Evolutionary conservation across 2,888 invertebrate species (phyloP), one percentile per base, ranked within the genome.

Genomic region (Hyppa rectilinea): DNA sequence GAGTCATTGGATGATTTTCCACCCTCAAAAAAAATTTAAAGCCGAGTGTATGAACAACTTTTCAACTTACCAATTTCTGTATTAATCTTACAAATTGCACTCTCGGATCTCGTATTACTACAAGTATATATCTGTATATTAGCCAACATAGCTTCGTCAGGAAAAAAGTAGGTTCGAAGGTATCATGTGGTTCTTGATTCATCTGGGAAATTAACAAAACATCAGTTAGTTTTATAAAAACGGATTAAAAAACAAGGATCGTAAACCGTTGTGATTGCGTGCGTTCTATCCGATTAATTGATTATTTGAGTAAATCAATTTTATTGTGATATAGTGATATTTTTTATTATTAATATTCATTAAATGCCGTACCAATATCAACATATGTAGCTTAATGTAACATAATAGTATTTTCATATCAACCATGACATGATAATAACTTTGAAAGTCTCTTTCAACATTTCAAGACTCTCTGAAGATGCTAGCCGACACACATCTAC

Each of bases 91-190:
- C 91, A 45, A 97, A 94, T 88, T 99, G 98, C 1, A 99, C 96
- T 1, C 97, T 96, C 0, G 99, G 98, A 93, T 99, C 98, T 72
- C 99, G 95, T 43, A 98, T 84, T 34, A 98, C 96, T 83, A 98
- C 97, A 59, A 98, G 87, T 61, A 98, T 93, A 80, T 97, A 97
- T 81, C 99, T 96, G 90, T 98, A 97, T 65, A 97, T 97, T 50
- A 99, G 94, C 96, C 98, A 98, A 78, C 96, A 96, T 26, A 99
- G 96, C 91, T 98, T 98, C 2, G 96, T 96, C 87, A 97, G 96
- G 96, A 97, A 98, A 59, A 96, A 95, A 0, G 97, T 97, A 59
- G 97, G 94, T 82, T 97, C 96, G 88, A 96, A 94, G 59, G 83
- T 81, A 52, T 90, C 91, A n/a, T 73, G 75, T 20, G 83, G 82